A percentile compares a stretch with the other conserved stretches of the same genome.
Conservation (phyloP, 1,140 invertebrate species). For the Nomia melanderi region DNA sequence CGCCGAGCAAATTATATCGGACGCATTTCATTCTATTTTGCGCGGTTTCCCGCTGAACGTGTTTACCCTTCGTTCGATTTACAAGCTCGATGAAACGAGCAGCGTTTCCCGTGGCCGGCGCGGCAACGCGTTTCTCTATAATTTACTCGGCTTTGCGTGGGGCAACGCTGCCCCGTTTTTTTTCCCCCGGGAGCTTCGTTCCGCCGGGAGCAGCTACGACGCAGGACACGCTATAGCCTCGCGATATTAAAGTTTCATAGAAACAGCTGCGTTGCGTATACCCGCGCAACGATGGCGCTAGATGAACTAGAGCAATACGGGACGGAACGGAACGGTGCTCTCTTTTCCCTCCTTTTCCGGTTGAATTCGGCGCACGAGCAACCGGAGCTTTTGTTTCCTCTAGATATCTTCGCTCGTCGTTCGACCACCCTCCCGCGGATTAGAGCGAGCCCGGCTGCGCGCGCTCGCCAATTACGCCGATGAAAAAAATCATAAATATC, state of each 20-base stretch:
- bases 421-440: background rate
- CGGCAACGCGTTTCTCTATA: background rate
- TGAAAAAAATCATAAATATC: conserved; percentile 16
- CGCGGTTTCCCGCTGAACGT: background rate
- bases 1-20: conserved; percentile 3
- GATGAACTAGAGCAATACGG: no score
- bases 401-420: background rate
- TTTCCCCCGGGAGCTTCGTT: background rate
- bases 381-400: background rate
- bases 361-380: background rate
- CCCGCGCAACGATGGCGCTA: background rate
- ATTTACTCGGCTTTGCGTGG: background rate
- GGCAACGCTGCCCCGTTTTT: background rate
- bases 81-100: background rate
- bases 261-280: background rate
- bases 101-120: background rate
- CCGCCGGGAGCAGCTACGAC: background rate
- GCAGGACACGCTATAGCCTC: background rate
- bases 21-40: conserved; percentile 2
- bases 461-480: background rate
- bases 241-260: background rate
- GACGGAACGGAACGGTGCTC: no score
- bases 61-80: conserved; percentile 1
- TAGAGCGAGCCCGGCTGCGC: background rate
- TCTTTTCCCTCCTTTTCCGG: no score